A percentile compares a stretch with the other conserved stretches of the same genome.
phyloP scores from a whole-genome alignment of 2,888 invertebrate genomes.

The Pheosia tremula region DNA sequence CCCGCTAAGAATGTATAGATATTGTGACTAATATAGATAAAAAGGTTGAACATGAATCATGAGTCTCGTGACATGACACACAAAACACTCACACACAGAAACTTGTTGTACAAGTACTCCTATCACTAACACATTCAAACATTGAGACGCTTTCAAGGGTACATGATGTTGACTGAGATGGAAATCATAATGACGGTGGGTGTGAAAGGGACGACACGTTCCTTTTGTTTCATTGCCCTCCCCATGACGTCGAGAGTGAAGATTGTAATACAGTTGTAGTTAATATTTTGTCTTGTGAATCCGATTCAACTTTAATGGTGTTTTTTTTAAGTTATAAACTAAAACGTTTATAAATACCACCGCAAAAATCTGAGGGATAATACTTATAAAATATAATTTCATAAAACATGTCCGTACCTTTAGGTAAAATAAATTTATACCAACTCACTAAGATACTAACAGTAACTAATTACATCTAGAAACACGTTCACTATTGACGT shows the following conservation, averaged over 20 bases:
- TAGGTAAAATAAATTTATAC: too few relatives aligned
- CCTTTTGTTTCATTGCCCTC: constrained; percentile 82
- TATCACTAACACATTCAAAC: constrained; percentile 66
- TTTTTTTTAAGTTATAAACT: neutral
- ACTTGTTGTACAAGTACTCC: constrained; percentile 49
- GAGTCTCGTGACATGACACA: constrained; percentile 46
- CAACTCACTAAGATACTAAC: too few relatives aligned
- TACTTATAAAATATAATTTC: too few relatives aligned
- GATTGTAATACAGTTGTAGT: constrained; percentile 80
- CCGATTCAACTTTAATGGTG: neutral
- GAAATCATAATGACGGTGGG: constrained; percentile 58
- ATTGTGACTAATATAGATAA: too few relatives aligned
- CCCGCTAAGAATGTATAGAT: too few relatives aligned
- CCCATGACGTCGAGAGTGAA: constrained; percentile 66
- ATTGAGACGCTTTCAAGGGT: constrained; percentile 72
- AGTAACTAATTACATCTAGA: too few relatives aligned
- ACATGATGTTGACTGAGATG: constrained; percentile 63
- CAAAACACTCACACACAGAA: constrained; percentile 50
- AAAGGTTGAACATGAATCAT: constrained; percentile 36
- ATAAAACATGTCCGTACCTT: too few relatives aligned
- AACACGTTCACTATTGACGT: too few relatives aligned
- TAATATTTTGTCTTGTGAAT: constrained; percentile 55
- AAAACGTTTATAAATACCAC: too few relatives aligned
- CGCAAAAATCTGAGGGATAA: too few relatives aligned
- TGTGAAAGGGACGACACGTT: constrained; percentile 55